These are phyloP conservation scores for Acronicta psi DNA, from an alignment of 2,888 invertebrate genomes.

Conservation along the genomic window DNA sequence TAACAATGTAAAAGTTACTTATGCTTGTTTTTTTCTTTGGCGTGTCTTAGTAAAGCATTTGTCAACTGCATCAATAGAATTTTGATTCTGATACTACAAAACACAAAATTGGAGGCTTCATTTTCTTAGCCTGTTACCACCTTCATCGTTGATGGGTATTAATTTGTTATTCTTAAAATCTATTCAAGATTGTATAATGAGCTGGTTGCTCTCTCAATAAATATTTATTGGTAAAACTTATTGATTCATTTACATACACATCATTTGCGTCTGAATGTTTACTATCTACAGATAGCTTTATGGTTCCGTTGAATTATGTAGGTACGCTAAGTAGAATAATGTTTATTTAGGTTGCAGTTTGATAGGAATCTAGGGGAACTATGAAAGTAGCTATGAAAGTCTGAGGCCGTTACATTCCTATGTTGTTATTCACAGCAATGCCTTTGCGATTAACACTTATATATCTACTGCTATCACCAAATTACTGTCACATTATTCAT, in stretches of 20 bases:
- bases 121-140: too few species aligned
- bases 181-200: constrained; percentile 6
- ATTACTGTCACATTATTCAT: too few species aligned
- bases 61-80: too few species aligned
- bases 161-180: constrained; percentile 8
- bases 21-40: too few species aligned
- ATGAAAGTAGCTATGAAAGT: constrained; percentile 25
- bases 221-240: constrained; percentile 28
- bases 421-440: constrained; percentile 5
- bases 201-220: constrained; percentile 15
- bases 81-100: too few species aligned
- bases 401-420: constrained; percentile 11
- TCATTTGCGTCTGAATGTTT: constrained; percentile 19
- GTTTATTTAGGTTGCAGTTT: constrained; percentile 21
- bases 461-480: too few species aligned
- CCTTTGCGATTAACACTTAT: not conserved
- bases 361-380: constrained; percentile 15
- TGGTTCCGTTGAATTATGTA: constrained; percentile 17
- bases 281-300: constrained; percentile 15
- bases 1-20: too few species aligned
- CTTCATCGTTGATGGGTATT: not conserved
- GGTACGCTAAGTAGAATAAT: constrained; percentile 12
- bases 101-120: too few species aligned
- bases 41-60: too few species aligned
- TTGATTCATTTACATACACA: constrained; percentile 19